These are phyloP conservation scores for Notechis scutatus DNA, from an alignment of 2,113 vertebrate species.

Conservation along the genomic window DNA sequence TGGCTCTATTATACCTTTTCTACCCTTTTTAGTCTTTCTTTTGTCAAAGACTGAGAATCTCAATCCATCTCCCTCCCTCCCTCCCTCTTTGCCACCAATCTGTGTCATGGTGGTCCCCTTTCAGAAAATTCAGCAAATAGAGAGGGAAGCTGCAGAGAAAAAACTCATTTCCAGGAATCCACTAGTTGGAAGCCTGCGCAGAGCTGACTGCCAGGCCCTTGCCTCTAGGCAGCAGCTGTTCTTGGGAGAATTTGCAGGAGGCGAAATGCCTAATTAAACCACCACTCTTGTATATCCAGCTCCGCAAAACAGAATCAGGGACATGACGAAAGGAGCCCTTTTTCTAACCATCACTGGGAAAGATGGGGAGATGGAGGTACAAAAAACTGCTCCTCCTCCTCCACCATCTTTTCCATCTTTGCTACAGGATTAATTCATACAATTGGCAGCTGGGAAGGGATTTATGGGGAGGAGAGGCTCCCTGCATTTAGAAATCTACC, in stretches of 20 bases:
- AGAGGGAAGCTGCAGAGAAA: not conserved
- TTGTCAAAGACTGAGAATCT: not conserved
- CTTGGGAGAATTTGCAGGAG: conserved; percentile 12
- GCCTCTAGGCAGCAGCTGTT: not conserved
- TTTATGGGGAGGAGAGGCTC: not conserved
- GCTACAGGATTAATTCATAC: not conserved
- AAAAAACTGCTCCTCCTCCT: not conserved
- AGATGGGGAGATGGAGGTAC: not conserved
- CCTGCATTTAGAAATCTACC: not conserved
- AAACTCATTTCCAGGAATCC: not conserved
- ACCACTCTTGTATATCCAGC: not conserved
- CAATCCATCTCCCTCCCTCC: too few relatives aligned
- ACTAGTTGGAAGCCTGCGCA: not conserved
- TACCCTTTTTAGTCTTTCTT: not conserved
- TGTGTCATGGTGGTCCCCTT: not conserved
- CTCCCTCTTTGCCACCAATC: not conserved
- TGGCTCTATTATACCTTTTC: not conserved
- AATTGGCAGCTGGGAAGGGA: not conserved
- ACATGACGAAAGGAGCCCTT: not conserved
- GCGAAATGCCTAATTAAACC: not conserved
- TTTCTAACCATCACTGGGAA: not conserved
- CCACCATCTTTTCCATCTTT: rapidly evolving
- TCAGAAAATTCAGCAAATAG: not conserved
- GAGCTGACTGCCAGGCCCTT: not conserved
- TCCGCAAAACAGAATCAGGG: not conserved